These are phyloP conservation scores for Capitella teleta DNA, from an alignment of 1,140 invertebrate species.

Conservation along the genomic window DNA sequence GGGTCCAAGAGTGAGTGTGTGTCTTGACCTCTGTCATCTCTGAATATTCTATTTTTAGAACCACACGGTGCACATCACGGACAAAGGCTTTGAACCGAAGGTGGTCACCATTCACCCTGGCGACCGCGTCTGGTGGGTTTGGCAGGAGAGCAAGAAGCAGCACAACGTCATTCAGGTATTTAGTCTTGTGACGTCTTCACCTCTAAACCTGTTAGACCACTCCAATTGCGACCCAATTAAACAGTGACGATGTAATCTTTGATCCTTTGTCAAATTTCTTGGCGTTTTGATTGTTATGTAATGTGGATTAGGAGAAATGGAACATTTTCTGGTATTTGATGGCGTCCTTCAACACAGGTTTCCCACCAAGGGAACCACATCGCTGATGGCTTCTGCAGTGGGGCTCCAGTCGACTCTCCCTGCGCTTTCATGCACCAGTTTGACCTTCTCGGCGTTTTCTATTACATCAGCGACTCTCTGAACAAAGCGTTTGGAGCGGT, in stretches of 20 bases:
- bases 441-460: conserved; percentile 32
- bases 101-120: conserved; percentile 33
- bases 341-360: no score
- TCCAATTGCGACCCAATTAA: no score
- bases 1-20: conserved; percentile 28
- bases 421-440: conserved; percentile 39
- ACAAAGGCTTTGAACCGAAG: conserved; percentile 38
- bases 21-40: background rate
- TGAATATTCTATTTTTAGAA: conserved; percentile 24
- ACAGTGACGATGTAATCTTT: no score
- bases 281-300: no score
- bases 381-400: conserved; percentile 35
- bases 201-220: no score
- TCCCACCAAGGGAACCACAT: conserved; percentile 33
- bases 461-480: conserved; percentile 21
- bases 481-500: conserved; percentile 31
- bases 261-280: no score
- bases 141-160: conserved; percentile 36
- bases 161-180: conserved; percentile 41
- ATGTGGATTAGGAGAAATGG: no score
- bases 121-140: conserved; percentile 43
- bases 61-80: conserved; percentile 38
- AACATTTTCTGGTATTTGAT: no score
- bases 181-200: no score
- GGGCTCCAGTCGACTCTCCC: conserved; percentile 30